Evolutionary conservation across 1,140 invertebrate species (phyloP).

Genomic region (Drusus annulatus): DNA sequence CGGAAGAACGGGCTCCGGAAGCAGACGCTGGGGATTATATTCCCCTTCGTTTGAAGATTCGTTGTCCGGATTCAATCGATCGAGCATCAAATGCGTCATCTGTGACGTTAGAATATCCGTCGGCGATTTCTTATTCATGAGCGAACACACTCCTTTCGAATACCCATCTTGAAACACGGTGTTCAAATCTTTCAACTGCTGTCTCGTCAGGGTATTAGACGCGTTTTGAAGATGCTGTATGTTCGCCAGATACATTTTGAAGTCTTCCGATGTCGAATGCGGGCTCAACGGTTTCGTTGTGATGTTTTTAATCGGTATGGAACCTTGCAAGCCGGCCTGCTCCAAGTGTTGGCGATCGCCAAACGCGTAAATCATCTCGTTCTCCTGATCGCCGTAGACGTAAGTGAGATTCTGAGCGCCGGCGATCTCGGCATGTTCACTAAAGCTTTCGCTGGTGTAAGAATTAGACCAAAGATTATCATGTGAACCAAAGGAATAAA

Average conservation of each 20-base stretch:
- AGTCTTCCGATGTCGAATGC: conserved; percentile 76
- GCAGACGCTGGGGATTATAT: conserved; percentile 66
- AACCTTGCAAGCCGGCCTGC: conserved; percentile 42
- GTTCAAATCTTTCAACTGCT: conserved; percentile 72
- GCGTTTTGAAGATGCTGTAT: conserved; percentile 79
- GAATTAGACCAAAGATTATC: conserved; percentile 68
- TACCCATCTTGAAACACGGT: conserved; percentile 73
- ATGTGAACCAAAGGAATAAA: conserved; percentile 67
- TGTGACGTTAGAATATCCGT: conserved; percentile 58
- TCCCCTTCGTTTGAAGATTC: conserved; percentile 47
- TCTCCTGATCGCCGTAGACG: conserved; percentile 68
- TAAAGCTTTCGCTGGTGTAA: conserved; percentile 60
- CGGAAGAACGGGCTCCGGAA: conserved; percentile 63
- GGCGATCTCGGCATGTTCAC: conserved; percentile 57
- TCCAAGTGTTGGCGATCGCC: conserved; percentile 59
- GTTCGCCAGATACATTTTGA: conserved; percentile 78
- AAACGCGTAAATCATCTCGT: conserved; percentile 69
- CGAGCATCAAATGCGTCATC: conserved; percentile 43
- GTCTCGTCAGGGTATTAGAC: conserved; percentile 72
- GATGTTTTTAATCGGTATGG: conserved; percentile 71
- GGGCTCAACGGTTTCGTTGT: conserved; percentile 75
- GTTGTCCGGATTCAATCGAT: neutral
- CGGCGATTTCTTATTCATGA: conserved; percentile 41
- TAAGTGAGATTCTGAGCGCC: conserved; percentile 66
- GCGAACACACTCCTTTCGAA: conserved; percentile 52